These are phyloP conservation scores for Mesoligia furuncula DNA, from an alignment of 2,888 invertebrate species.

Conservation along the genomic window DNA sequence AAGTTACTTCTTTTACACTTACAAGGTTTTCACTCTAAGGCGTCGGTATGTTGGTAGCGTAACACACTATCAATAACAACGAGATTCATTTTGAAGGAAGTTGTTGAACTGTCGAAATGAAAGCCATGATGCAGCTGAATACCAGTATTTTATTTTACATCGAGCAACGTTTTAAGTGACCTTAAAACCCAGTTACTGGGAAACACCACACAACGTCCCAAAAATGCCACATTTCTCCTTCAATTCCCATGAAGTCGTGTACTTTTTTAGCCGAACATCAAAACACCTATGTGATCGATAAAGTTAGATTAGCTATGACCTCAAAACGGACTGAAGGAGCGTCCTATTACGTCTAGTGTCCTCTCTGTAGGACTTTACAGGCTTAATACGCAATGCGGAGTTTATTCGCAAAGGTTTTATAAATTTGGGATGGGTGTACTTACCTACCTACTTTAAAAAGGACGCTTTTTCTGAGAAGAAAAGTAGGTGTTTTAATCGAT, in stretches of 20 bases:
- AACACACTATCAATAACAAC: no score
- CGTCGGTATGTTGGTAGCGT: no score
- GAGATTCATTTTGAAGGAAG: no score
- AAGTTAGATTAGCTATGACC: constrained; percentile 46
- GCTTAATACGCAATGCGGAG: constrained; percentile 52
- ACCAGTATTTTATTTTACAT: background rate
- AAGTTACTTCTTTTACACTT: no score
- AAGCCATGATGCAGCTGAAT: no score
- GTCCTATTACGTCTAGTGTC: constrained; percentile 42
- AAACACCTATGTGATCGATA: constrained; percentile 49
- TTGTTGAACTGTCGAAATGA: no score
- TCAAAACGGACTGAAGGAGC: constrained; percentile 36
- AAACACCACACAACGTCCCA: no score
- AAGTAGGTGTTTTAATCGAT: background rate
- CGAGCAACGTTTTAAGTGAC: background rate
- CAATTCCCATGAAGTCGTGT: background rate
- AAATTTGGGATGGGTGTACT: constrained; percentile 9
- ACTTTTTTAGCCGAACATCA: constrained; percentile 6
- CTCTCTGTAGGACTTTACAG: constrained; percentile 40
- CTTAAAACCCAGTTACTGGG: background rate
- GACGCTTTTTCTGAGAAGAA: background rate
- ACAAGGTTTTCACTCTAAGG: no score
- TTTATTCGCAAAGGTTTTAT: constrained; percentile 24
- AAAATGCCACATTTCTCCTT: background rate
- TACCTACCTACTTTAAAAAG: background rate